Conservation (phyloP, 2,113 vertebrate genomes). For the Canis aureus region DNA sequence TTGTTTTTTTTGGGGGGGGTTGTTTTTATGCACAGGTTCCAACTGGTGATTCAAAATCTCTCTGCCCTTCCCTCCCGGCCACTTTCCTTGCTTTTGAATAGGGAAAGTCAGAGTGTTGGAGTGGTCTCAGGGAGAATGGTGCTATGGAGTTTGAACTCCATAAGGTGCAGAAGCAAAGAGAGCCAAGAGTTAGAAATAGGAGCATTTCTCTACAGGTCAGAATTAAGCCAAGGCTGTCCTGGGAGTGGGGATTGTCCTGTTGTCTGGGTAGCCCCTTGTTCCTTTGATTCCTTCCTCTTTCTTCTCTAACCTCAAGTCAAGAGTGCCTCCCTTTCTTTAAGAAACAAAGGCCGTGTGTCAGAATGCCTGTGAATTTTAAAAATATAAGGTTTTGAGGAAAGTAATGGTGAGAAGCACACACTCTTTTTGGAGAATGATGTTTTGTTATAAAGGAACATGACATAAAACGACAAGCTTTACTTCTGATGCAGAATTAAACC, state of each 20-base stretch:
- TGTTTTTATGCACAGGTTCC: background rate
- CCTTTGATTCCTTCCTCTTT: background rate
- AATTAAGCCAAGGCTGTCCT: background rate
- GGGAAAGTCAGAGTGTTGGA: background rate
- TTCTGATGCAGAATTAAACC: background rate
- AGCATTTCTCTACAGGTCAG: background rate
- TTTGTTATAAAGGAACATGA: background rate
- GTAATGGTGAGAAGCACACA: background rate
- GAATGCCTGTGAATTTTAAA: background rate
- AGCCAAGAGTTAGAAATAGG: background rate
- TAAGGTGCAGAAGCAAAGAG: background rate
- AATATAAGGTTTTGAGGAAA: background rate
- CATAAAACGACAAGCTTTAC: background rate
- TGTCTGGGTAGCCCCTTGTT: background rate
- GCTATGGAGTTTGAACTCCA: too few species aligned
- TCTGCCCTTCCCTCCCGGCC: background rate
- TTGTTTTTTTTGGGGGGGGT: too few species aligned
- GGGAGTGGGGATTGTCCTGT: background rate
- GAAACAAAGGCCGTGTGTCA: background rate
- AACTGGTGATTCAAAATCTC: background rate
- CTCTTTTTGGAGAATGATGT: background rate
- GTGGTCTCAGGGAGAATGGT: background rate
- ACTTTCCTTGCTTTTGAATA: background rate
- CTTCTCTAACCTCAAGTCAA: background rate
- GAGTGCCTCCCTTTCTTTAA: background rate